A percentile compares a stretch with the other conserved stretches of the same genome.
phyloP scores from a whole-genome alignment of 2,888 invertebrate species.

The Drosophila anceps region DNA sequence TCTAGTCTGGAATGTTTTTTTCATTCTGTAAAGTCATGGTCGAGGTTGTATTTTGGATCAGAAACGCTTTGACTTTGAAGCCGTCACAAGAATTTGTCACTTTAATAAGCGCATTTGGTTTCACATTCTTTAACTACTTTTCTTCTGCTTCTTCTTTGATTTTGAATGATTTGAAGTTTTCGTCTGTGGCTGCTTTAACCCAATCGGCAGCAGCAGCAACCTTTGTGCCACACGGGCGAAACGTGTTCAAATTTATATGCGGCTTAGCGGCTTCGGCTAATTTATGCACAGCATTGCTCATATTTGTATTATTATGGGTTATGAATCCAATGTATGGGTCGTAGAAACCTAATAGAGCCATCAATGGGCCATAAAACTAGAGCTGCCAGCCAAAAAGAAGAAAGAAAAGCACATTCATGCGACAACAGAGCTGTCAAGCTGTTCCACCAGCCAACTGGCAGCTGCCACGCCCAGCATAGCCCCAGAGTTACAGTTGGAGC shows the following conservation, averaged over 20 bases:
- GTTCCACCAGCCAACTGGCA: constrained; percentile 27
- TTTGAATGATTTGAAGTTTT: constrained; percentile 61
- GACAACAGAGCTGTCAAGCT: constrained; percentile 37
- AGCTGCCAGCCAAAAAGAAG: constrained; percentile 25
- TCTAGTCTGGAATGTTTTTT: constrained; percentile 39
- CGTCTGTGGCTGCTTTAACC: background rate
- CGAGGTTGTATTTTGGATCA: constrained; percentile 19
- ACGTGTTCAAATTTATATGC: constrained; percentile 63
- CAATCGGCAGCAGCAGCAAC: constrained; percentile 24
- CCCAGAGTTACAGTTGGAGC: constrained; percentile 31
- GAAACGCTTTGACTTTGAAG: constrained; percentile 35
- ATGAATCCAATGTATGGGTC: constrained; percentile 63
- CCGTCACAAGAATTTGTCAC: constrained; percentile 69
- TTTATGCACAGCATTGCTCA: constrained; percentile 65
- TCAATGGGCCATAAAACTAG: constrained; percentile 73
- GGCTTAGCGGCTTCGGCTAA: constrained; percentile 50
- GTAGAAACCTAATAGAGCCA: constrained; percentile 75
- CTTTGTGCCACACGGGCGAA: constrained; percentile 44
- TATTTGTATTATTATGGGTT: constrained; percentile 74
- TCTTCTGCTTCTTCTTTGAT: constrained; percentile 6
- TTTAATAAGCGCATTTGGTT: constrained; percentile 73
- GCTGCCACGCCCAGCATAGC: constrained; percentile 52
- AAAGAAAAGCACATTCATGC: background rate
- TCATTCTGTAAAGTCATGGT: constrained; percentile 67
- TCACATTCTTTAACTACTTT: constrained; percentile 22